Conservation (phyloP, 1,140 invertebrate genomes). For the Tetranychus cinnabarinus region DNA sequence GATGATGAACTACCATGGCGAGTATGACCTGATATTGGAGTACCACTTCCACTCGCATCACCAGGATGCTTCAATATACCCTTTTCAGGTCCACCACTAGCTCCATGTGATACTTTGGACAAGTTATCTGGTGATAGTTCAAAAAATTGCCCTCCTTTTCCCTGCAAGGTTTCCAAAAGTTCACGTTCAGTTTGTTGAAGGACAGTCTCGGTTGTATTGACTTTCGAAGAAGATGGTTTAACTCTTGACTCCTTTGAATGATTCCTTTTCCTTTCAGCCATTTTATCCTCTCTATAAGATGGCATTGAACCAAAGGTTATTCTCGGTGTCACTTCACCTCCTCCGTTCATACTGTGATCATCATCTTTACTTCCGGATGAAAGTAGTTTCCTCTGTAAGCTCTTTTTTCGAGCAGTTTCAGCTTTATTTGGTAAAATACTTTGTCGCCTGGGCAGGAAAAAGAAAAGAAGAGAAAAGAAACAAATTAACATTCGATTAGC, state of each 20-base stretch:
- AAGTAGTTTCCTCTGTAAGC: constrained; percentile 39
- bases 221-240: background rate
- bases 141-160: constrained; percentile 34
- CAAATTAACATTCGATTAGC: no score
- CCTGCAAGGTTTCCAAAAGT: background rate
- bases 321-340: constrained; percentile 13
- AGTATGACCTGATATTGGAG: background rate
- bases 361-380: constrained; percentile 16
- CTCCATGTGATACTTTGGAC: constrained; percentile 25
- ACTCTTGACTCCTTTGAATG: constrained; percentile 1
- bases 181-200: background rate
- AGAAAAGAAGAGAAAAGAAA: background rate
- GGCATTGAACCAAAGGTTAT: constrained; percentile 49
- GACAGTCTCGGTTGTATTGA: background rate
- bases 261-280: constrained; percentile 10
- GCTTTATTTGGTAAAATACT: constrained; percentile 15
- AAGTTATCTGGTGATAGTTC: constrained; percentile 48
- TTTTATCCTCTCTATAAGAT: constrained; percentile 33
- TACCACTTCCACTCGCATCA: background rate
- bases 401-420: constrained; percentile 25
- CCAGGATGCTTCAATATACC: constrained; percentile 41
- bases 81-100: constrained; percentile 36
- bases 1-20: constrained; percentile 3
- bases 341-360: background rate
- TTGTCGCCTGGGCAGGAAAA: constrained; percentile 5